phyloP scores from a whole-genome alignment of 2,797 vertebrate species.

The Chrysocyon brachyurus region DNA sequence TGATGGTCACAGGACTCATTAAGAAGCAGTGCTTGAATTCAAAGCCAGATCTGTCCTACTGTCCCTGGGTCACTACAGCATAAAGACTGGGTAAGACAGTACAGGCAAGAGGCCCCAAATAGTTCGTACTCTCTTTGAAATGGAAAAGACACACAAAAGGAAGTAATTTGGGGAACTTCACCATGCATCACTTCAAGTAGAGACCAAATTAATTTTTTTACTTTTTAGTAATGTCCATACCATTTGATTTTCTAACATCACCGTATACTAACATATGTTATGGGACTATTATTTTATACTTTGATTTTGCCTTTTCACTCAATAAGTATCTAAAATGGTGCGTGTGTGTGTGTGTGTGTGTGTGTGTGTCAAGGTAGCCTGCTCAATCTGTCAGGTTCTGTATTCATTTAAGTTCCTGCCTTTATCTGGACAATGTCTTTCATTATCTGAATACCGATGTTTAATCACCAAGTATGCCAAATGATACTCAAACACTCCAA shows the following conservation, averaged over 20 bases:
- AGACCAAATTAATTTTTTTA: background rate
- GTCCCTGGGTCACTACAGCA: background rate
- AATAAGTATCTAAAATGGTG: background rate
- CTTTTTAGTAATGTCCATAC: background rate
- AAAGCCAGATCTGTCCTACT: background rate
- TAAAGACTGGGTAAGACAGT: background rate
- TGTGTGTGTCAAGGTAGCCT: background rate
- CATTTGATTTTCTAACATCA: background rate
- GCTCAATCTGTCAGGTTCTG: background rate
- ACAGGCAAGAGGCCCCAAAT: background rate
- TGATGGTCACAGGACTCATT: background rate
- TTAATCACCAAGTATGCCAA: background rate
- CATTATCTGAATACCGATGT: background rate
- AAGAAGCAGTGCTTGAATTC: background rate
- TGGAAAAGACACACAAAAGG: background rate
- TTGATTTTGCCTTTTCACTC: background rate
- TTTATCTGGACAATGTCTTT: background rate
- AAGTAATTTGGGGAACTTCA: background rate
- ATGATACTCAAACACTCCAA: background rate
- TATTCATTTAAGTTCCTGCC: background rate
- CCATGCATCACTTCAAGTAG: background rate
- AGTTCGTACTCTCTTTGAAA: background rate
- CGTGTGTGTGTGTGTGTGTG: rapidly evolving
- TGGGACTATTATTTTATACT: background rate
- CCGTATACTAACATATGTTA: background rate